Conservation (phyloP, 2,888 invertebrate species). For the Andrena marginata region DNA sequence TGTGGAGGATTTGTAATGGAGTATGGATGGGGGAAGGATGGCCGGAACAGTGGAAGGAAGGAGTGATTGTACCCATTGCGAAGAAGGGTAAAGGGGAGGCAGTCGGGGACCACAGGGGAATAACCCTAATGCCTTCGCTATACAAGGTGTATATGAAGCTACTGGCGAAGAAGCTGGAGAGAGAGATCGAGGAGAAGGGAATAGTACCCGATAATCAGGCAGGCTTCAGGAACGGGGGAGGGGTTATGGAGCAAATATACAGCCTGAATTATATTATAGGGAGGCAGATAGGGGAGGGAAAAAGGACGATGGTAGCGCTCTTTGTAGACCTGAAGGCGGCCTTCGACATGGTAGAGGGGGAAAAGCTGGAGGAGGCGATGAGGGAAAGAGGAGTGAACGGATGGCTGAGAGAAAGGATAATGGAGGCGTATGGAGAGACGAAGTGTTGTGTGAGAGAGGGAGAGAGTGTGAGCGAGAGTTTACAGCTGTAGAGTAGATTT, state of each 20-base stretch:
- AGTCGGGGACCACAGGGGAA: neutral
- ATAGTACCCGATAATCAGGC: neutral
- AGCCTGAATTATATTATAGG: neutral
- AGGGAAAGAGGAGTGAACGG: too few relatives aligned
- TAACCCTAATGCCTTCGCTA: fast-evolving
- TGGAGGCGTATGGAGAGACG: too few relatives aligned
- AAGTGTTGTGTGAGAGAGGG: too few relatives aligned
- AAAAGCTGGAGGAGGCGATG: too few relatives aligned
- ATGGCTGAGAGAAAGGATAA: too few relatives aligned
- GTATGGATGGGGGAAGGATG: neutral
- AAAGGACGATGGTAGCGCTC: too few relatives aligned
- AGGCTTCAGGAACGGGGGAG: neutral
- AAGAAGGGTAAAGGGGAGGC: neutral
- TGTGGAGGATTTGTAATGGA: too few relatives aligned
- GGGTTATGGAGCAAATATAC: neutral
- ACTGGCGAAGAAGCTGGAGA: neutral
- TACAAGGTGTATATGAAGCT: neutral
- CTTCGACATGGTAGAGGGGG: too few relatives aligned
- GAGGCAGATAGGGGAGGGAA: neutral
- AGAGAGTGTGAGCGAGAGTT: too few relatives aligned
- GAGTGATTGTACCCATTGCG: too few relatives aligned
- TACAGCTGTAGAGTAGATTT: too few relatives aligned
- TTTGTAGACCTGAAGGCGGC: too few relatives aligned
- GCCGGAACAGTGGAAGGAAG: neutral
- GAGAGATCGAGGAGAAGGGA: neutral